These are phyloP conservation scores for Sphaerophoria taeniata DNA, from an alignment of 2,888 invertebrate genomes.

Conservation along the genomic window DNA sequence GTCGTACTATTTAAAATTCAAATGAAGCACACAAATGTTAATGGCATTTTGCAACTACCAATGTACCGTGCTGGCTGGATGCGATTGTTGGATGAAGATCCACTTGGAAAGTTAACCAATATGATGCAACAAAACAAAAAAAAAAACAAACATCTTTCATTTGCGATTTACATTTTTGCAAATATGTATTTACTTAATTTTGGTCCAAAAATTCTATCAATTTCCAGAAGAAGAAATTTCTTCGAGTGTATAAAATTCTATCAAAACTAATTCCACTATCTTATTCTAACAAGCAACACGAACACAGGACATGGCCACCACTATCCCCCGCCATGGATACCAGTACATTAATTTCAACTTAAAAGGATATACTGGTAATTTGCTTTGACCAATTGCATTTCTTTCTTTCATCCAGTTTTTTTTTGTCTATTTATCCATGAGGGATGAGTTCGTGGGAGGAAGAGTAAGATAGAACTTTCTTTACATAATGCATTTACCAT, in stretches of 20 bases:
- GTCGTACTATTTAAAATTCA: no score
- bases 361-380: slow-evolving; percentile 69
- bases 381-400: slow-evolving; percentile 65
- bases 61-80: no score
- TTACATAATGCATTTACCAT: slow-evolving; percentile 68
- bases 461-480: slow-evolving; percentile 43
- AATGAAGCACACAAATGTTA: no score
- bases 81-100: no score
- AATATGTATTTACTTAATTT: no score
- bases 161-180: no score
- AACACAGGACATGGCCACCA: neutral
- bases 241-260: neutral
- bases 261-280: neutral
- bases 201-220: no score
- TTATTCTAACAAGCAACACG: neutral
- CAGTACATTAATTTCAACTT: slow-evolving; percentile 49
- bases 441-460: neutral
- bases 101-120: no score
- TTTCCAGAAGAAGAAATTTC: neutral
- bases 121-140: no score
- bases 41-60: no score
- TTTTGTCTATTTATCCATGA: neutral
- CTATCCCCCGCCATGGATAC: slow-evolving; percentile 8
- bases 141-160: no score
- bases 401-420: slow-evolving; percentile 1